These are phyloP conservation scores for Steinernema carpocapsae DNA, from an alignment of 2,888 invertebrate genomes.

Conservation along the genomic window DNA sequence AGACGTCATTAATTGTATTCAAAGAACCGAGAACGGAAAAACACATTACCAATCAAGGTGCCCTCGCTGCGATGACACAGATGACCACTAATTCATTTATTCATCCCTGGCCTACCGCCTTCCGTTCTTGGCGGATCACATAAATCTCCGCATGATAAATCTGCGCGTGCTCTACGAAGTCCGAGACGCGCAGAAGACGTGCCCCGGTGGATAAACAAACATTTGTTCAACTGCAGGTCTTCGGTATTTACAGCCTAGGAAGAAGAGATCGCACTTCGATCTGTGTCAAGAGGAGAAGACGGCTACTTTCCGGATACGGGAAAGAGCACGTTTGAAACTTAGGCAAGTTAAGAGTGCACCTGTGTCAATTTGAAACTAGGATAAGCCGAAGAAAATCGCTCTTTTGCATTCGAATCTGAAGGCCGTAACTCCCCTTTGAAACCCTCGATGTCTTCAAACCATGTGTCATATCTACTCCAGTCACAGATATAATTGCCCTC, in stretches of 20 bases:
- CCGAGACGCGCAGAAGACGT: slow-evolving; percentile 2
- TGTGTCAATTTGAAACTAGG: too few species aligned
- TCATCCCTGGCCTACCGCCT: not conserved
- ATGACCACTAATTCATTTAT: slow-evolving; percentile 19
- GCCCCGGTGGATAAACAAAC: slow-evolving; percentile 8
- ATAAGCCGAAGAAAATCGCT: not conserved
- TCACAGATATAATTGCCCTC: too few species aligned
- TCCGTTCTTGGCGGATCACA: not conserved
- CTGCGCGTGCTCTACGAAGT: too few species aligned
- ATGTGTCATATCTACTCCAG: too few species aligned
- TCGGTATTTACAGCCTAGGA: not conserved
- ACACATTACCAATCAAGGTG: not conserved
- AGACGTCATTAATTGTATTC: not conserved
- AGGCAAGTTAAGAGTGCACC: too few species aligned
- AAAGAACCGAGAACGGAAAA: not conserved
- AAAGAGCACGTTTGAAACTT: too few species aligned
- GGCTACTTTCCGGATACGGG: too few species aligned
- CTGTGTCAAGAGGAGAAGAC: slow-evolving; percentile 4
- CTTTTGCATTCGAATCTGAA: too few species aligned
- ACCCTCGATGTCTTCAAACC: too few species aligned
- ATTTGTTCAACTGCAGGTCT: slow-evolving; percentile 11
- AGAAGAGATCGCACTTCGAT: too few species aligned
- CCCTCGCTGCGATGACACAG: not conserved
- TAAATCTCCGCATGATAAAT: slow-evolving; percentile 5
- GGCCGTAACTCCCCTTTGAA: too few species aligned